These are phyloP conservation scores for Eospalax fontanierii DNA, from an alignment of 2,797 vertebrate genomes.

Conservation along the genomic window DNA sequence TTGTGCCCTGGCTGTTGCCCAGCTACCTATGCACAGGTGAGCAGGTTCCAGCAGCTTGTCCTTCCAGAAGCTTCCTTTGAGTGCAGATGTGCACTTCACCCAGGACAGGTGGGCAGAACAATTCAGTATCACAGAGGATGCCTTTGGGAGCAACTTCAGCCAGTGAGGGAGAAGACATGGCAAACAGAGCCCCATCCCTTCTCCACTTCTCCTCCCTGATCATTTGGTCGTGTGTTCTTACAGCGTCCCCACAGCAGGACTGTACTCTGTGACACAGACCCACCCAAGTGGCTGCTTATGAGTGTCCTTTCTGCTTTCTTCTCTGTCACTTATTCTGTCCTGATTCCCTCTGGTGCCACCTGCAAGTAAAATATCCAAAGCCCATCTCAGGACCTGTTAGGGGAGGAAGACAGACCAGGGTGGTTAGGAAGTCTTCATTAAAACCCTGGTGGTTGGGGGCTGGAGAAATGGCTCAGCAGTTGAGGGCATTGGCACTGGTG, in stretches of 20 bases:
- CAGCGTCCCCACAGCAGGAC: rapidly evolving
- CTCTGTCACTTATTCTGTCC: not conserved
- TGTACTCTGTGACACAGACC: too few species aligned
- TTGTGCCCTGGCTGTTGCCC: not conserved
- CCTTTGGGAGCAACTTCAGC: not conserved
- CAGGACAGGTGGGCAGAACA: not conserved
- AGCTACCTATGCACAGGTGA: not conserved
- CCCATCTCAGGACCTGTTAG: not conserved
- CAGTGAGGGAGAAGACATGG: not conserved
- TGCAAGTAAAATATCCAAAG: not conserved
- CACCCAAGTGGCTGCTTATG: rapidly evolving
- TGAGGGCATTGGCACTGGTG: too few species aligned
- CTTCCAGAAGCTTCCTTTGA: not conserved
- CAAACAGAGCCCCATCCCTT: too few species aligned
- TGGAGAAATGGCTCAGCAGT: too few species aligned
- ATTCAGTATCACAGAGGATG: not conserved
- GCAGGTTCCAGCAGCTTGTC: not conserved
- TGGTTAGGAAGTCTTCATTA: not conserved
- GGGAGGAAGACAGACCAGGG: not conserved
- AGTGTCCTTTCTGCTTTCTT: not conserved
- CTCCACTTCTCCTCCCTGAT: not conserved
- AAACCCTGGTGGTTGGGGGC: not conserved
- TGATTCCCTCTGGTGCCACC: not conserved
- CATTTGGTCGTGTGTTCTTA: not conserved
- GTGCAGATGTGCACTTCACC: not conserved